Conservation (phyloP, 2,888 invertebrate species). For the Liopterus haemorrhoidalis region DNA sequence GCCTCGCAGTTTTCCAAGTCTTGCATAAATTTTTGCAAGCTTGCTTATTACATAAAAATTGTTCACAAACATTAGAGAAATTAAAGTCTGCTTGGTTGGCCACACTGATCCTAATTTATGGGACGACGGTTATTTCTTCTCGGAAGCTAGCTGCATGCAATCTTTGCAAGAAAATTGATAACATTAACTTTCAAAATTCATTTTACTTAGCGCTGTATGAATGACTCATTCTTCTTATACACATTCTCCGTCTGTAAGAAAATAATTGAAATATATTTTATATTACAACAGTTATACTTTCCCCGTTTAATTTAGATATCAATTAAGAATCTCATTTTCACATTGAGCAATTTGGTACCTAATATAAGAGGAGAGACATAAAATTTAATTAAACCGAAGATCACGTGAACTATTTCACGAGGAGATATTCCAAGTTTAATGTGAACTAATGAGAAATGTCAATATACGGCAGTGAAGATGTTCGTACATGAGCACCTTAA, state of each 20-base stretch:
- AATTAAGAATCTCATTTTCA: too few species aligned
- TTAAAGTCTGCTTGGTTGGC: constrained; percentile 19
- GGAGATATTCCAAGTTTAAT: too few species aligned
- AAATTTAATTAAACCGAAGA: too few species aligned
- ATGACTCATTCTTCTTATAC: background rate
- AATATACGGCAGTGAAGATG: too few species aligned
- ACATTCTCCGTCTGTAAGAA: constrained; percentile 8
- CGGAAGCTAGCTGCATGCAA: constrained; percentile 12
- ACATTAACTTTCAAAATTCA: constrained; percentile 21
- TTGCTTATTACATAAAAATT: constrained; percentile 23
- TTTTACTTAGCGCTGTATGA: constrained; percentile 20
- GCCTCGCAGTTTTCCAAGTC: background rate
- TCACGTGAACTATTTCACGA: too few species aligned
- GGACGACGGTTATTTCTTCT: constrained; percentile 1
- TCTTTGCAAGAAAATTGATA: constrained; percentile 19
- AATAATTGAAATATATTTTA: constrained; percentile 21
- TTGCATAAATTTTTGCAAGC: constrained; percentile 17
- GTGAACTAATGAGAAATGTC: too few species aligned
- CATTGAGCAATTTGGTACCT: too few species aligned
- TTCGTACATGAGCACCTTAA: too few species aligned
- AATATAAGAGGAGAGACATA: too few species aligned
- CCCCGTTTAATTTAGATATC: too few species aligned
- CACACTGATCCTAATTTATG: constrained; percentile 21
- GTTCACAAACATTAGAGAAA: constrained; percentile 23
- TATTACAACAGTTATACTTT: too few species aligned